Evolutionary conservation across 2,888 invertebrate species (phyloP), one percentile per base, ranked within the genome.

Genomic region (Lamellibrachia columna): DNA sequence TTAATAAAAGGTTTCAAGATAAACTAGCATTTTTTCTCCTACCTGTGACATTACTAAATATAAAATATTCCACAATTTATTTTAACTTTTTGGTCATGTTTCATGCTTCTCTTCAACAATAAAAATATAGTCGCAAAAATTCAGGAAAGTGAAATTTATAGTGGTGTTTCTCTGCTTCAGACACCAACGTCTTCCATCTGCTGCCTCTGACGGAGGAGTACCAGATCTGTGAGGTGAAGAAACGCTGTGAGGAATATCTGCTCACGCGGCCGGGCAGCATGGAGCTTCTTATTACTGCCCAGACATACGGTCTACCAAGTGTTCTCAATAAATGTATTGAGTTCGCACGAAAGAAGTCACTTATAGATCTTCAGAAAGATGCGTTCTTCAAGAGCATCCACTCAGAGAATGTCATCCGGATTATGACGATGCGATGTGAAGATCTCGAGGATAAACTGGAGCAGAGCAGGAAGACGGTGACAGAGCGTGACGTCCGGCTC

Each of bases 151-250:
- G 11, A 75, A n/a, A n/a, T n/a, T 75, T 15, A 75, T 22, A 28
- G 91, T 52, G 28, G 91, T 60, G 52, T 93, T 91, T 60, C 91
- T 92, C 95, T 96, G 75, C 75, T 75, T 93, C 94, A 96, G 96
- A 96, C 15, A 94, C 95, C 15, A 96, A 96, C 93, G 96, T 96
- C n/a, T 95, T 95, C 92, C 96, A 95, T 93, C 95, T 97, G 90
- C 95, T 97, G 92, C 96, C 96, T 90, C 94, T 97, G 90, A 96
- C 96, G 6, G 96, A 97, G 93, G 96, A 97, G 93, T 97, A 96
- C 94, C 96, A 97, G 93, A 96, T 97, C 92, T 93, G 94, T 53
- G 96, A 95, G 93, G 95, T 97, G 92, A 96, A 96, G 93, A 95
- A 95, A 90, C 95, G 96, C 60, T 96, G 96, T 94, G 96, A 97